A percentile compares a stretch with the other conserved stretches of the same genome.
phyloP scores from a whole-genome alignment of 1,140 invertebrate species.

The Lepidurus packardi region DNA sequence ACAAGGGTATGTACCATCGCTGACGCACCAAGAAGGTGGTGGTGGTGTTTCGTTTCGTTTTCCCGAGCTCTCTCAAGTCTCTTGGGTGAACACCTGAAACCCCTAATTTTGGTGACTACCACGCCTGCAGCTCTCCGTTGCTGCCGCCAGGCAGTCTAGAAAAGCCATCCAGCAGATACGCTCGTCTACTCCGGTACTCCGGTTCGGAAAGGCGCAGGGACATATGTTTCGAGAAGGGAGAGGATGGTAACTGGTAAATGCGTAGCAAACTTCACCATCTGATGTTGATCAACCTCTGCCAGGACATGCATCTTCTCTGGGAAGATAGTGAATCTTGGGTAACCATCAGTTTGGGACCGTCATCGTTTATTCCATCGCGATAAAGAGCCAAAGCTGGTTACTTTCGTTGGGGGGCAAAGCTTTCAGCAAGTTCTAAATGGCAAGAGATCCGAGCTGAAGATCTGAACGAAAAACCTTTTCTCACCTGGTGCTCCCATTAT shows the following conservation, averaged over 20 bases:
- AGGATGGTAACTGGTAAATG: not conserved
- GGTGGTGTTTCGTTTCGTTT: not conserved
- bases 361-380: too few relatives aligned
- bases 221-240: not conserved
- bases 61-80: not conserved
- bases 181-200: not conserved
- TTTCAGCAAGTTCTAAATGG: not conserved
- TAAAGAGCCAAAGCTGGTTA: too few relatives aligned
- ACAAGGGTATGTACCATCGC: not conserved
- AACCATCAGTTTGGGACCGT: too few relatives aligned
- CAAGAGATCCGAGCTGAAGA: not conserved
- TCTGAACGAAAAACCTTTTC: not conserved
- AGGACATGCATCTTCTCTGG: too few relatives aligned
- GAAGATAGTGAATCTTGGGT: too few relatives aligned
- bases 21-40: not conserved
- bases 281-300: too few relatives aligned
- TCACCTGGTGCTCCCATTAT: constrained; percentile 12
- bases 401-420: not conserved
- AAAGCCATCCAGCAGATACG: not conserved
- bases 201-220: not conserved
- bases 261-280: not conserved
- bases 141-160: constrained; percentile 20
- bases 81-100: constrained; percentile 18
- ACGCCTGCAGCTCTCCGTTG: constrained; percentile 7
- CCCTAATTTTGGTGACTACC: constrained; percentile 3